Conservation (phyloP, 1,140 invertebrate species). For the Aphelinus certus region DNA sequence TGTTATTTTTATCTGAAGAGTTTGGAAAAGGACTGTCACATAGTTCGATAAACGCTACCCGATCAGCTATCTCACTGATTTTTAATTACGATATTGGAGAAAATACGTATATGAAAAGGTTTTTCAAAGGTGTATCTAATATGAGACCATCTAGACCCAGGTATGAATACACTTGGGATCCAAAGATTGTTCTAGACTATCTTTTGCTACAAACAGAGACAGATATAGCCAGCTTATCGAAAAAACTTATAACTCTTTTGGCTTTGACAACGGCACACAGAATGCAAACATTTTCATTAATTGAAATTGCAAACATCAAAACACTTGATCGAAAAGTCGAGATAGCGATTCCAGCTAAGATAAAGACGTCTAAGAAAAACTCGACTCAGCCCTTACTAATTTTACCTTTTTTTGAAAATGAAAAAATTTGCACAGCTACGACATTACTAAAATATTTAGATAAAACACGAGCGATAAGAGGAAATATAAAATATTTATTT, state of each 20-base stretch:
- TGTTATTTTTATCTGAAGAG: slow-evolving; percentile 26
- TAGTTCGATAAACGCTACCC: slow-evolving; percentile 16
- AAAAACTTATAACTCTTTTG: slow-evolving; percentile 8
- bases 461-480: not conserved
- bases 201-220: not conserved
- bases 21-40: slow-evolving; percentile 19
- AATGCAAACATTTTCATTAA: slow-evolving; percentile 22
- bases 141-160: slow-evolving; percentile 40
- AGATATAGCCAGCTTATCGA: not conserved
- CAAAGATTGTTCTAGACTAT: slow-evolving; percentile 37
- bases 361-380: not conserved
- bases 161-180: slow-evolving; percentile 46
- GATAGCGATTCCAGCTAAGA: not conserved
- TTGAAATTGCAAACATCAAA: slow-evolving; percentile 6
- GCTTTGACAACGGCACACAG: slow-evolving; percentile 3
- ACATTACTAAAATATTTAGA: not conserved
- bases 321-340: not conserved
- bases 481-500: not conserved
- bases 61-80: slow-evolving; percentile 33
- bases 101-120: slow-evolving; percentile 38
- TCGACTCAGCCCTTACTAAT: slow-evolving; percentile 1
- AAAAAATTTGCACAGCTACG: not conserved
- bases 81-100: slow-evolving; percentile 33
- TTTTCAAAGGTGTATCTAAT: slow-evolving; percentile 44
- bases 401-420: not conserved